phyloP scores from a whole-genome alignment of 2,113 vertebrate genomes.

The Picathartes gymnocephalus region DNA sequence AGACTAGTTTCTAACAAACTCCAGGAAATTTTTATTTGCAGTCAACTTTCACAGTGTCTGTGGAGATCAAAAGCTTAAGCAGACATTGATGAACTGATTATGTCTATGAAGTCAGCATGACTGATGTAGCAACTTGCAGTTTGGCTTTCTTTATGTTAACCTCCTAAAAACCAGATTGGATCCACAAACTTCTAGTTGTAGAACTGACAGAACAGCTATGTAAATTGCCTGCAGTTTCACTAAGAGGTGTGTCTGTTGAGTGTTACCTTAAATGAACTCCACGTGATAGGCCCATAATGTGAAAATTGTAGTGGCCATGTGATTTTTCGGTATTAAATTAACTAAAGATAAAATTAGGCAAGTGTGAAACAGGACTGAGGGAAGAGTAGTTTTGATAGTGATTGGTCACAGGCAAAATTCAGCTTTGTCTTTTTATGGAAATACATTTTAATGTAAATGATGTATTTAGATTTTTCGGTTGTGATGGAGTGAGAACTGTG shows the following conservation, averaged over 20 bases:
- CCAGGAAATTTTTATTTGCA: neutral
- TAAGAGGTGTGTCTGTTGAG: neutral
- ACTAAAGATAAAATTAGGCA: neutral
- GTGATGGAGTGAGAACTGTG: neutral
- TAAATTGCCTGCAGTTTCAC: neutral
- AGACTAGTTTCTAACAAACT: neutral
- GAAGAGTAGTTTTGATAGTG: neutral
- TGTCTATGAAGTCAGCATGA: neutral
- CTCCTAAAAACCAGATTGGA: neutral
- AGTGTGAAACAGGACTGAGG: neutral
- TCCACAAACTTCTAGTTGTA: neutral
- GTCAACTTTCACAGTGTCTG: neutral
- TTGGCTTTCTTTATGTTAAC: neutral
- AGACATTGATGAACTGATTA: slow-evolving; percentile 10
- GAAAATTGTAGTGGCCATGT: neutral
- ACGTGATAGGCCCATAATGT: neutral
- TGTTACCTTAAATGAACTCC: neutral
- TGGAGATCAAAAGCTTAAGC: neutral
- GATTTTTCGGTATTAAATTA: neutral
- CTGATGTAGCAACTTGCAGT: neutral
- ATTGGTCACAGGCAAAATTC: neutral
- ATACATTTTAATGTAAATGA: neutral
- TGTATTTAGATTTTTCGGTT: neutral
- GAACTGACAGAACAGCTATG: neutral
- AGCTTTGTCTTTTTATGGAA: neutral